A percentile compares a stretch with the other conserved stretches of the same genome.
Conservation (phyloP, 2,888 invertebrate genomes). For the Platycheirus albimanus region DNA sequence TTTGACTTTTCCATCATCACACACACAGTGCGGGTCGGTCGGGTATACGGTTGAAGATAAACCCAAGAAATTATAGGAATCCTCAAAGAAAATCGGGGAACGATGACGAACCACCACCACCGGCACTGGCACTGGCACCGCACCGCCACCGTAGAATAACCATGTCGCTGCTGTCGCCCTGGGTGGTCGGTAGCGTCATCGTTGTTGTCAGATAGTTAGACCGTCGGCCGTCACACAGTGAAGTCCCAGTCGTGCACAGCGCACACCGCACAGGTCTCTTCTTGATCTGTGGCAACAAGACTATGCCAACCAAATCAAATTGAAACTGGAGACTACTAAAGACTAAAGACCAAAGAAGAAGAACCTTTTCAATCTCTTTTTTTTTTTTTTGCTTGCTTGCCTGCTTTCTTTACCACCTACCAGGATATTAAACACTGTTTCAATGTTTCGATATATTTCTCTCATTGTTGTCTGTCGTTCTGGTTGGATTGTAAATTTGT, state of each 20-base stretch:
- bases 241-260: slow-evolving; percentile 23
- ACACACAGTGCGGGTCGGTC: slow-evolving; percentile 5
- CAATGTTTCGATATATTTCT: slow-evolving; percentile 58
- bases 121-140: too few relatives aligned
- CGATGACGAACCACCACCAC: slow-evolving; percentile 66
- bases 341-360: slow-evolving; percentile 40
- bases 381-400: neutral
- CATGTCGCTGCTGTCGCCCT: slow-evolving; percentile 32
- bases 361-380: slow-evolving; percentile 23
- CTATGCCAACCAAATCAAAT: slow-evolving; percentile 64
- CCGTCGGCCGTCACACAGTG: slow-evolving; percentile 39
- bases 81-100: slow-evolving; percentile 40
- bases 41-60: slow-evolving; percentile 9
- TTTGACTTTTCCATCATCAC: slow-evolving; percentile 32
- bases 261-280: slow-evolving; percentile 39
- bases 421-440: slow-evolving; percentile 63
- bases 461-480: slow-evolving; percentile 64
- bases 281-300: slow-evolving; percentile 34
- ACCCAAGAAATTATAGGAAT: slow-evolving; percentile 23
- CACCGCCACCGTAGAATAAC: slow-evolving; percentile 17
- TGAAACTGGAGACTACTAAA: slow-evolving; percentile 58
- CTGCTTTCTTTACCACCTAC: slow-evolving; percentile 63
- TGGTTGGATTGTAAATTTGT: slow-evolving; percentile 55
- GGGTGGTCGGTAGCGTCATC: slow-evolving; percentile 66
- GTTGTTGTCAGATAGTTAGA: slow-evolving; percentile 54